Conservation (phyloP, 2,113 vertebrate genomes). For the Struthidea cinerea region DNA sequence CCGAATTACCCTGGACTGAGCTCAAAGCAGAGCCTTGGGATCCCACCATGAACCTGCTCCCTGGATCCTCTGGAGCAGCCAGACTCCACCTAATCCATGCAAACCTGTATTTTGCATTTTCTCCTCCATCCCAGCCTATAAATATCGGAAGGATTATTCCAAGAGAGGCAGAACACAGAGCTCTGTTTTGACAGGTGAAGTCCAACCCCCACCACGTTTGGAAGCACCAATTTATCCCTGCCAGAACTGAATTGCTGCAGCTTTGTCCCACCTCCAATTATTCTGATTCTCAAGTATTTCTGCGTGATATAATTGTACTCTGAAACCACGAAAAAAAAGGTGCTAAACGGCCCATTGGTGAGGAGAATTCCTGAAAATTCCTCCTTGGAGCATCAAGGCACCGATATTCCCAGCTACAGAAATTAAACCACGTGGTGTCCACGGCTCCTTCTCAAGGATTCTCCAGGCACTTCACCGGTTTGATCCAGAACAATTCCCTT, state of each 20-base stretch:
- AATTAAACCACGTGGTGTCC: not conserved
- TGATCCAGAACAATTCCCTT: not conserved
- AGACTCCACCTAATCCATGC: not conserved
- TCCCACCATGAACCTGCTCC: not conserved
- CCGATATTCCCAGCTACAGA: not conserved
- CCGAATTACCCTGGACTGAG: not conserved
- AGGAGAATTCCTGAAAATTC: not conserved
- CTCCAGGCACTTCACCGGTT: not conserved
- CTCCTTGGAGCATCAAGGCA: rapidly evolving
- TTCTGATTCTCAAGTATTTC: not conserved
- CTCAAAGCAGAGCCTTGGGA: not conserved
- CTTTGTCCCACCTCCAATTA: not conserved
- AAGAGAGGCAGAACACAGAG: not conserved
- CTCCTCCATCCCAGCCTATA: not conserved
- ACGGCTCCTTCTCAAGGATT: not conserved
- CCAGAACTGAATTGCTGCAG: not conserved
- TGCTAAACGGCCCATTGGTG: not conserved
- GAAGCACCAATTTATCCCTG: not conserved
- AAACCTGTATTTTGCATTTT: constrained; percentile 4
- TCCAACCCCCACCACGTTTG: not conserved
- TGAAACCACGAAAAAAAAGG: not conserved
- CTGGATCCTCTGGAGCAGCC: not conserved
- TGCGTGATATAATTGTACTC: not conserved
- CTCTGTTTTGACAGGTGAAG: not conserved
- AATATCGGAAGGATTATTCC: not conserved